Percentiles rank a stretch among this genome's conserved stretches.
These are phyloP conservation scores for Callyntrura guangdongensis DNA, from an alignment of 2,888 invertebrate species.

Conservation along the genomic window DNA sequence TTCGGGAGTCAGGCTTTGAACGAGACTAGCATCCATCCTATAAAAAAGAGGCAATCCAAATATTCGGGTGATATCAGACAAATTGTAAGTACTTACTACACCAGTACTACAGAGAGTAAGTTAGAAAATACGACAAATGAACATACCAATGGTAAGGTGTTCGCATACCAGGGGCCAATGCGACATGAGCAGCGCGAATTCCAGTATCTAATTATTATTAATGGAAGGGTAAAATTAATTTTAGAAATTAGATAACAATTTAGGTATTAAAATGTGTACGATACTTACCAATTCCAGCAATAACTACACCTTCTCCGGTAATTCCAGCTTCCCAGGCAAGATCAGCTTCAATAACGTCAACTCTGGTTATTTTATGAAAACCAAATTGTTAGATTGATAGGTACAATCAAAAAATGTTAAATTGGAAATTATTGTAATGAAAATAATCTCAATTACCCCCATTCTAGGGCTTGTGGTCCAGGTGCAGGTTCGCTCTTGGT, in stretches of 20 bases:
- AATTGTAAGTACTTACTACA: no score
- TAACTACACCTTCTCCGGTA: conserved; percentile 62
- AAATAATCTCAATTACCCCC: conserved; percentile 14
- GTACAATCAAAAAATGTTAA: no score
- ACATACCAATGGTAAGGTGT: conserved; percentile 64
- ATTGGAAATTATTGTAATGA: not conserved
- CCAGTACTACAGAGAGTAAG: no score
- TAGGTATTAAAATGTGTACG: no score
- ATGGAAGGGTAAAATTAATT: no score
- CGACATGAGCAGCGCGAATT: conserved; percentile 64
- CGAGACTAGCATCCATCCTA: no score
- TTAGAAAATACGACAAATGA: no score
- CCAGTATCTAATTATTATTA: no score
- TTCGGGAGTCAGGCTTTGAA: no score
- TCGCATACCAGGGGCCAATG: not conserved
- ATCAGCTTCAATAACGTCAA: conserved; percentile 53
- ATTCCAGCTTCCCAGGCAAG: conserved; percentile 60
- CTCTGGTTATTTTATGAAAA: conserved; percentile 59
- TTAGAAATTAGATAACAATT: no score
- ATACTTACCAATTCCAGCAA: conserved; percentile 65
- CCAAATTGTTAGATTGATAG: conserved; percentile 19
- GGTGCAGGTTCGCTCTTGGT: conserved; percentile 27
- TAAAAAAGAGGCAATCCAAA: no score
- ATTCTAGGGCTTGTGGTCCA: conserved; percentile 57
- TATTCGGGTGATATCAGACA: no score